These are phyloP conservation scores for Hydraecia micacea DNA, from an alignment of 2,888 invertebrate species.

Conservation along the genomic window DNA sequence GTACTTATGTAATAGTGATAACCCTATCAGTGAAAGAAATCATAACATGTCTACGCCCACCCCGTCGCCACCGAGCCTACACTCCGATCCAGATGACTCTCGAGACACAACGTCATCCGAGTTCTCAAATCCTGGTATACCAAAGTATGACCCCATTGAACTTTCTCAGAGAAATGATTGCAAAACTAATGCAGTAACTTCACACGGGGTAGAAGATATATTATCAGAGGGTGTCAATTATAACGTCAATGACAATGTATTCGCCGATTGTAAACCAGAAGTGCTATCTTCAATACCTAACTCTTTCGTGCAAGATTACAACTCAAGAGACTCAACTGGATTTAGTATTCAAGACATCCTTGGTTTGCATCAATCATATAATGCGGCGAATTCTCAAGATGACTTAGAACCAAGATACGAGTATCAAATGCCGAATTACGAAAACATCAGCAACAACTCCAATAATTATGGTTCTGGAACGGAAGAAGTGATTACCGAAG, in stretches of 20 bases:
- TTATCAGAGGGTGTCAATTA: slow-evolving; percentile 81
- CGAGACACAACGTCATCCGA: slow-evolving; percentile 79
- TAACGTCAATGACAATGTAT: slow-evolving; percentile 74
- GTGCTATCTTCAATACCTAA: slow-evolving; percentile 78
- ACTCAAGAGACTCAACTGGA: slow-evolving; percentile 87
- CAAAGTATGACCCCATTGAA: slow-evolving; percentile 70
- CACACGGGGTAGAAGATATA: slow-evolving; percentile 86
- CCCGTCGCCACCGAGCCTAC: slow-evolving; percentile 80
- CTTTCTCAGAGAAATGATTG: slow-evolving; percentile 69
- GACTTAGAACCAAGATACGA: slow-evolving; percentile 81
- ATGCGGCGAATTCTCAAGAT: slow-evolving; percentile 73
- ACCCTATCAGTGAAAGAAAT: slow-evolving; percentile 30
- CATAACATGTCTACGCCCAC: slow-evolving; percentile 79
- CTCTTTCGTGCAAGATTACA: slow-evolving; percentile 85
- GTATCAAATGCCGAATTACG: slow-evolving; percentile 83
- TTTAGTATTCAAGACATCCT: slow-evolving; percentile 89
- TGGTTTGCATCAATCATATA: slow-evolving; percentile 84
- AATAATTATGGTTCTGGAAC: slow-evolving; percentile 81
- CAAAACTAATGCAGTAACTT: slow-evolving; percentile 75
- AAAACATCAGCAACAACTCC: slow-evolving; percentile 84
- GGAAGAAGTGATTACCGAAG: slow-evolving; percentile 79
- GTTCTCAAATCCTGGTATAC: slow-evolving; percentile 70
- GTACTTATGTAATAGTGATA: slow-evolving; percentile 40
- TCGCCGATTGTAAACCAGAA: slow-evolving; percentile 80
- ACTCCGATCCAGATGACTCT: slow-evolving; percentile 79